These are phyloP conservation scores for Apodemia duryi DNA, from an alignment of 2,888 invertebrate genomes.

Conservation along the genomic window DNA sequence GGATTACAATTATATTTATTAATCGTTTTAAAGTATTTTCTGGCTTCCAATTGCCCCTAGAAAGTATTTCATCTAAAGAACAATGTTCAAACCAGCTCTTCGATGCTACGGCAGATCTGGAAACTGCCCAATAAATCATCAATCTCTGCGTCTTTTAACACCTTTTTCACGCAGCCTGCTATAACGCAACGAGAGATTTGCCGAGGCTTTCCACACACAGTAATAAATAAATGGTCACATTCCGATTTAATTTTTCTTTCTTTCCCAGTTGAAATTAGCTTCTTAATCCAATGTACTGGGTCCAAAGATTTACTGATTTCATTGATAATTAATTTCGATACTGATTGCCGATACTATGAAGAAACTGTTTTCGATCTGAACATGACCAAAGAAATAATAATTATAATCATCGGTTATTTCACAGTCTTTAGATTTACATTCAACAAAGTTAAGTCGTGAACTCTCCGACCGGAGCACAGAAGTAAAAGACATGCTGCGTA, in stretches of 20 bases:
- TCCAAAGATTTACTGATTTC: conserved; percentile 16
- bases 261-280: conserved; percentile 9
- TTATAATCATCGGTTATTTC: conserved; percentile 5
- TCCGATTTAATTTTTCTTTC: background rate
- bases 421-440: background rate
- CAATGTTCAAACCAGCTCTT: conserved; percentile 28
- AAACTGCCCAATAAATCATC: conserved; percentile 26
- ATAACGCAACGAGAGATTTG: conserved; percentile 27
- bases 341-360: conserved; percentile 27
- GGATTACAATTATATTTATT: too few relatives aligned
- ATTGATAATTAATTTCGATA: conserved; percentile 25
- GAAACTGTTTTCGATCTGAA: conserved; percentile 31
- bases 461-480: conserved; percentile 19
- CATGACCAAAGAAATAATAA: conserved; percentile 17
- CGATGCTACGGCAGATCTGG: conserved; percentile 30
- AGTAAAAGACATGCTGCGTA: conserved; percentile 20
- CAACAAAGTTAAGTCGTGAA: conserved; percentile 22
- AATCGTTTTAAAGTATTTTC: conserved; percentile 27
- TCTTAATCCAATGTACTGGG: conserved; percentile 24
- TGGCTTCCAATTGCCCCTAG: conserved; percentile 28
- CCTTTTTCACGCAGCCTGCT: conserved; percentile 29
- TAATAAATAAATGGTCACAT: conserved; percentile 18
- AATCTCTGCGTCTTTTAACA: conserved; percentile 29
- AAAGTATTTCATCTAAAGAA: conserved; percentile 28
- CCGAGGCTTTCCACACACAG: conserved; percentile 15